Evolutionary conservation across 2,797 vertebrate genomes (phyloP).

Genomic region (Acanthurus lineatus): DNA sequence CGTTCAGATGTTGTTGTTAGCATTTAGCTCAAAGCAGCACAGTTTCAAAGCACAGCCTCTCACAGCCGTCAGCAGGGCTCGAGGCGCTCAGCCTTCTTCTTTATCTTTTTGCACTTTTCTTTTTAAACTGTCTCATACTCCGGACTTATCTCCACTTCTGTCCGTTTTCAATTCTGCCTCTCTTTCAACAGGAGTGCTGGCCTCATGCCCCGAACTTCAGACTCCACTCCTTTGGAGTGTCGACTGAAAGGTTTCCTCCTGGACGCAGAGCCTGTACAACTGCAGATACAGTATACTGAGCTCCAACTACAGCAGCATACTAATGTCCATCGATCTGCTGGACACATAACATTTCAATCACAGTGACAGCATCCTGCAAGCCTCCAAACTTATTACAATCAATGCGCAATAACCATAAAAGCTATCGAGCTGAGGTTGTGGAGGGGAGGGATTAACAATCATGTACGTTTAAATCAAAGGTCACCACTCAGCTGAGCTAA

Average conservation of each 20-base stretch:
- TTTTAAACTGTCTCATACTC: not conserved
- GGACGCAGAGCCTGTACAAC: conserved; percentile 21
- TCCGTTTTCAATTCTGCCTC: not conserved
- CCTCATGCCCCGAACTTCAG: not conserved
- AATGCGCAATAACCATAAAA: conserved; percentile 78
- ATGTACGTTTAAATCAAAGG: conserved; percentile 61
- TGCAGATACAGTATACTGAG: conserved; percentile 22
- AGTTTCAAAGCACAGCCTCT: not conserved
- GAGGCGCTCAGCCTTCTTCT: not conserved
- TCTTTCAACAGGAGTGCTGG: not conserved
- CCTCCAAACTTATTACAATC: conserved; percentile 68
- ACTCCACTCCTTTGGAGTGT: conserved; percentile 4
- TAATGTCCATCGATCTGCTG: conserved; percentile 71
- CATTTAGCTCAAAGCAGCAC: not conserved
- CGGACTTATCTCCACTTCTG: not conserved
- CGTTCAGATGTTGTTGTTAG: not conserved
- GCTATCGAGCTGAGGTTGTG: conserved; percentile 49
- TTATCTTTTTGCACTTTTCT: not conserved
- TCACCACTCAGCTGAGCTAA: conserved; percentile 32
- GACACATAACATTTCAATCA: conserved; percentile 73
- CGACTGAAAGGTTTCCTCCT: conserved; percentile 10
- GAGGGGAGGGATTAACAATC: conserved; percentile 47
- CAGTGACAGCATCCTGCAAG: conserved; percentile 51
- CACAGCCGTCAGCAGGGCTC: not conserved
- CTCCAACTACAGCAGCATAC: conserved; percentile 54